Base-by-base conservation (phyloP, 2,113 vertebrate genomes). In the Conger conger region DNA sequence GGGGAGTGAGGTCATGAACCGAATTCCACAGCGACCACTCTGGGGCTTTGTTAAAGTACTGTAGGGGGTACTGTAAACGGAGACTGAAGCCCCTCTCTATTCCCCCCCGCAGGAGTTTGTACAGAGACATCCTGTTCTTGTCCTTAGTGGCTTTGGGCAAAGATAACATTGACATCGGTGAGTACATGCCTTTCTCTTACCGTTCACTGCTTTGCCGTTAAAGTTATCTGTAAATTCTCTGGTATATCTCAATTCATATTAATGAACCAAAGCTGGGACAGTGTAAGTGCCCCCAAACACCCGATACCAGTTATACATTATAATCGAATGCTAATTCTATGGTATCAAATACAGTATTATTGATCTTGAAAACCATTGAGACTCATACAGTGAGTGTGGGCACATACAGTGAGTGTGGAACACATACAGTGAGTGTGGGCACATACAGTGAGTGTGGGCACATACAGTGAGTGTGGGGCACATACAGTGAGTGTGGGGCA, bases 161-260 rank as follows among this genome's bases (percentile, higher is more conserved):
- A 94, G 97, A 96, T 90, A 99, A 97, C 92, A 99, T 99, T 82
- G 98, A 99, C 90, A 99, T 99, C 92, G 97, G 98, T 99, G 94
- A 97, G 94, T 90, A 86, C 2, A 79, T 68, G 23, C 57, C 15
- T 23, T 30, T 3, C 60, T 68, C 60, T 68, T 57, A 16, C 18
- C 17, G 23, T 63, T 20, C 18, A 0, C 57, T 27, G 23, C 18
- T 63, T 63, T 23, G 11, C 18, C 4, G 4, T 63, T 3, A 57
- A 57, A 57, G 15, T 57, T 3, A 18, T 3, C 18, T 57, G 2
- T 63, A 63, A 27, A 63, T 63, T 63, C 23, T 63, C 57, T 3
- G 57, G 5, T 63, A 4, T 63, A 23, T 63, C 57, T 23, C 18
- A 63, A 63, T 0, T 63, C 23, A 27, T 27, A 63, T 27, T 27